Conservation (phyloP, 2,888 invertebrate species). For the Incurvaria masculella region DNA sequence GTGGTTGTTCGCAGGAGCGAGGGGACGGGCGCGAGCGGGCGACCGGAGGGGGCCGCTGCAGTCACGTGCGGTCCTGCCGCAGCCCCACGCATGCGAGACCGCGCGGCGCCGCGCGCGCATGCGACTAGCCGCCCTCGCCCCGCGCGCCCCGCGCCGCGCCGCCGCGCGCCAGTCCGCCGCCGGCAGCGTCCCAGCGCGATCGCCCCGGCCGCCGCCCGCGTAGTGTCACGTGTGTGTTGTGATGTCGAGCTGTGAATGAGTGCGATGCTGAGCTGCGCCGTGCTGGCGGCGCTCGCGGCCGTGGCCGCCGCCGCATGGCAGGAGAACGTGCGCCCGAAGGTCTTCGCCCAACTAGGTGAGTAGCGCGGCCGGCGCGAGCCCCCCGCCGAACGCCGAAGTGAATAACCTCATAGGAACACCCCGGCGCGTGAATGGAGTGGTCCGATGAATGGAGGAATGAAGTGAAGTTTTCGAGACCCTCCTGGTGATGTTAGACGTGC, state of each 20-base stretch:
- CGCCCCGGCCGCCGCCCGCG: slow-evolving; percentile 52
- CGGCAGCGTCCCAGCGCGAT: slow-evolving; percentile 50
- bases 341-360: slow-evolving; percentile 91
- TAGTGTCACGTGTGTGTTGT: slow-evolving; percentile 32
- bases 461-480: no score
- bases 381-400: no score
- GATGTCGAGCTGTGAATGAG: slow-evolving; percentile 53
- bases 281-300: slow-evolving; percentile 49
- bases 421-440: no score
- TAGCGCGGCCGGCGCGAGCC: no score
- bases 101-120: slow-evolving; percentile 47
- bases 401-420: no score
- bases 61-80: slow-evolving; percentile 55
- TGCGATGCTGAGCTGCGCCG: slow-evolving; percentile 52
- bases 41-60: slow-evolving; percentile 49
- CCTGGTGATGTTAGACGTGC: no score
- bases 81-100: slow-evolving; percentile 56
- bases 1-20: slow-evolving; percentile 25
- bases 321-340: slow-evolving; percentile 89
- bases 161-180: slow-evolving; percentile 37
- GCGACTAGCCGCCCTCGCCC: slow-evolving; percentile 25
- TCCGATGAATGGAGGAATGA: no score
- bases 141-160: slow-evolving; percentile 22
- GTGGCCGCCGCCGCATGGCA: slow-evolving; percentile 72
- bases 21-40: slow-evolving; percentile 33